These are phyloP conservation scores for Acyrthosiphon pisum DNA, from an alignment of 1,140 invertebrate species.

Conservation along the genomic window DNA sequence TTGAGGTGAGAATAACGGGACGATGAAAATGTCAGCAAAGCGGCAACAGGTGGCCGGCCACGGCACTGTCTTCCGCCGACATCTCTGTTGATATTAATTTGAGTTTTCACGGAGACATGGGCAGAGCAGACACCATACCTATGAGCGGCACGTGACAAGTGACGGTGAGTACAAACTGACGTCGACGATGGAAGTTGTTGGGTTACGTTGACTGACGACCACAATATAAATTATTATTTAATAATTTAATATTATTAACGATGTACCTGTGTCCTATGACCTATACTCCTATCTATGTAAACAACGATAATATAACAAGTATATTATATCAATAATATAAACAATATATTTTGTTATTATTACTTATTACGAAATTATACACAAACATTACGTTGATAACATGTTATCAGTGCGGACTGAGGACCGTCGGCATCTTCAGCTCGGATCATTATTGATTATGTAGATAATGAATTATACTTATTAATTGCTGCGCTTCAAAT, in stretches of 20 bases:
- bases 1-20: background rate
- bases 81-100: background rate
- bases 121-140: background rate
- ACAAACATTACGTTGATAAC: conserved; percentile 3
- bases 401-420: background rate
- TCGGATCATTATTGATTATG: too few relatives aligned
- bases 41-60: background rate
- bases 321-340: background rate
- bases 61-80: background rate
- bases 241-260: background rate
- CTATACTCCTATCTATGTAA: background rate
- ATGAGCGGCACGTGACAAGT: background rate
- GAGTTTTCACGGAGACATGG: background rate
- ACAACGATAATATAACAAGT: background rate
- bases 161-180: background rate
- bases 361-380: background rate
- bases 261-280: background rate
- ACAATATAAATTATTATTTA: background rate
- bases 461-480: too few relatives aligned
- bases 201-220: background rate
- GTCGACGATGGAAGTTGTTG: too few relatives aligned
- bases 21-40: background rate
- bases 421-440: too few relatives aligned
- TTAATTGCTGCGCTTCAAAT: too few relatives aligned
- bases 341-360: background rate